Conservation (phyloP, 2,888 invertebrate species). For the Prosapia bicincta region DNA sequence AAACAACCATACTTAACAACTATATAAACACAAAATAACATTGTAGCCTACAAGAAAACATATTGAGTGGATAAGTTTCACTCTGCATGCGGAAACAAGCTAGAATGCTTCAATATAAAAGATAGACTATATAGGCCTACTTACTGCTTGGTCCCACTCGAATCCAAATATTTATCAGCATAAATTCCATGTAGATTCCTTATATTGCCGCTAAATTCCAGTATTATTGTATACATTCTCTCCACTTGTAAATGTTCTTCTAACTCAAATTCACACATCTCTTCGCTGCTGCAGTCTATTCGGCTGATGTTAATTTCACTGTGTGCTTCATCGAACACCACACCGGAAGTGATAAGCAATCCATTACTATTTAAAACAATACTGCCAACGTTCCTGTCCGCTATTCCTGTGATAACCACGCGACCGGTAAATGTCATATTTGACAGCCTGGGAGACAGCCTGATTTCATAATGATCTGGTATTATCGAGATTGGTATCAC, state of each 20-base stretch:
- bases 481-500: not conserved
- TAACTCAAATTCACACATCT: not conserved
- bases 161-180: not conserved
- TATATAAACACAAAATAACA: too few species aligned
- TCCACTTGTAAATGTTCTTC: not conserved
- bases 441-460: not conserved
- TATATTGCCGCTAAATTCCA: not conserved
- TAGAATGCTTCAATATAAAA: too few species aligned
- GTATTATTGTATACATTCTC: not conserved
- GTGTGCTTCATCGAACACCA: not conserved
- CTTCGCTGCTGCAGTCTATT: not conserved
- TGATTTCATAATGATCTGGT: not conserved
- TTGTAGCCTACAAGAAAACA: too few species aligned
- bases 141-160: not conserved
- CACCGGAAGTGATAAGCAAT: not conserved
- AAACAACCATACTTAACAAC: too few species aligned
- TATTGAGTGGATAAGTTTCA: too few species aligned
- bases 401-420: not conserved
- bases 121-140: too few species aligned
- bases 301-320: not conserved
- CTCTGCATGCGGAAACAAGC: too few species aligned
- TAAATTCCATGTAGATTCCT: not conserved
- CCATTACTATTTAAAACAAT: not conserved
- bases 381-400: not conserved
- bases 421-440: not conserved